phyloP scores from a whole-genome alignment of 2,888 invertebrate genomes.

The Spialia ferax region DNA sequence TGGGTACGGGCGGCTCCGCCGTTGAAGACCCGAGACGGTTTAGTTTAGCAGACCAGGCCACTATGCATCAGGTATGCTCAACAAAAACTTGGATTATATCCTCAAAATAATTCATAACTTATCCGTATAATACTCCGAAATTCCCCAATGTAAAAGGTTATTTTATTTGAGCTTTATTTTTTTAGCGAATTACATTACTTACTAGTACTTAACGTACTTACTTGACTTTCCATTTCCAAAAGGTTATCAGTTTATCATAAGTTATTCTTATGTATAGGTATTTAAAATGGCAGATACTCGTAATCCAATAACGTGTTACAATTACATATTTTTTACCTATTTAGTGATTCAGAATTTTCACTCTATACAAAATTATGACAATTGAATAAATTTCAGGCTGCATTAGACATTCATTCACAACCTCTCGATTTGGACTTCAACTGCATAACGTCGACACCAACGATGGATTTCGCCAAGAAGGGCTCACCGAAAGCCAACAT shows the following conservation, averaged over 20 bases:
- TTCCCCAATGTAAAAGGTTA: too few relatives aligned
- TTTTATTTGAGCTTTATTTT: too few relatives aligned
- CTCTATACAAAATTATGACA: neutral
- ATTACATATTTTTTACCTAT: too few relatives aligned
- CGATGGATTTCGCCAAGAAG: constrained; percentile 78
- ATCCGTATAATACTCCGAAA: too few relatives aligned
- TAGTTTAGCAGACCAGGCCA: constrained; percentile 86
- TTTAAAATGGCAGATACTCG: too few relatives aligned
- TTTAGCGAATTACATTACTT: too few relatives aligned
- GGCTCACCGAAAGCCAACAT: constrained; percentile 77
- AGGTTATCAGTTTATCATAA: too few relatives aligned
- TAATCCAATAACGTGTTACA: too few relatives aligned
- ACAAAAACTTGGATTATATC: too few relatives aligned
- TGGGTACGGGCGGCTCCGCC: constrained; percentile 81
- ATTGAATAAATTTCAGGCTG: constrained; percentile 58
- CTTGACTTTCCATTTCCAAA: too few relatives aligned
- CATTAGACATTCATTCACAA: constrained; percentile 79
- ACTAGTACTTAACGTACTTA: too few relatives aligned
- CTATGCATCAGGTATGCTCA: constrained; percentile 81
- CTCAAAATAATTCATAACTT: neutral
- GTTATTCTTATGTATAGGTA: too few relatives aligned
- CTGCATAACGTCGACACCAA: constrained; percentile 79
- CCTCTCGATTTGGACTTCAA: constrained; percentile 81
- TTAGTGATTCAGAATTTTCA: neutral
- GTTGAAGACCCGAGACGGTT: constrained; percentile 86